Evolutionary conservation across 92 coral and sea anemone species (phyloP), one percentile per base, ranked within the genome.

Genomic region (Actinernus sp.): DNA sequence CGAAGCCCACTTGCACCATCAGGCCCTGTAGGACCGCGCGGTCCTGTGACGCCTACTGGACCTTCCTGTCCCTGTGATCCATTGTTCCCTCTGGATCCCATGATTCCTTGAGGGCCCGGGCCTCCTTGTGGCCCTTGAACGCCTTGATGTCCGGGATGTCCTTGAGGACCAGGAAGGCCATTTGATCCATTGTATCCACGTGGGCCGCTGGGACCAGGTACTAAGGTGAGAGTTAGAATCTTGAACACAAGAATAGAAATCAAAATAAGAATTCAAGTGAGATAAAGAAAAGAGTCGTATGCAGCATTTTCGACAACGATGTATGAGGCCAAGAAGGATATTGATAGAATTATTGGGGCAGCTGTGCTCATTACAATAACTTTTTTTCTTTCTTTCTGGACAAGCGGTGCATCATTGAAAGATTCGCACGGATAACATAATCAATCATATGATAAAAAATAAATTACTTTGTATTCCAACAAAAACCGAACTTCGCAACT

Each of bases 141-240:
- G 20, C 92, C 92, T 13, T 28, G 66, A 4, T 46, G 57, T 10
- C 90, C 81, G 29, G 26, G 45, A 26, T 46, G 68, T 2, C 90
- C 90, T 1, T 57, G 51, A 7, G 64, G 62, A 0, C 90, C 85
- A 7, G 51, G 57, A 7, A 58, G 69, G 0, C 87, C 87, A 0
- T 14, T 44, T 38, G 76, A 73, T 0, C 78, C 78, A 1, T 63
- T 63, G 24, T 54, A 44, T 24, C 69, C 78, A 4, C 34, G 68
- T 24, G 61, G 45, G 28, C 52, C 50, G 46, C 33, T 7, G 5
- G 50, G 30, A 12, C 61, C 61, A 6, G 61, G 36, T 18, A 32
- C 11, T 20, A 5, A 7, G 43, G 9, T 37, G n/a, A n/a, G n/a
- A n/a, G 8, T 37, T n/a, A 7, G 43, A n/a, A 37, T 8, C 43